Evolutionary conservation across 2,113 vertebrate species (phyloP).

Genomic region (Peromyscus polionotus): DNA sequence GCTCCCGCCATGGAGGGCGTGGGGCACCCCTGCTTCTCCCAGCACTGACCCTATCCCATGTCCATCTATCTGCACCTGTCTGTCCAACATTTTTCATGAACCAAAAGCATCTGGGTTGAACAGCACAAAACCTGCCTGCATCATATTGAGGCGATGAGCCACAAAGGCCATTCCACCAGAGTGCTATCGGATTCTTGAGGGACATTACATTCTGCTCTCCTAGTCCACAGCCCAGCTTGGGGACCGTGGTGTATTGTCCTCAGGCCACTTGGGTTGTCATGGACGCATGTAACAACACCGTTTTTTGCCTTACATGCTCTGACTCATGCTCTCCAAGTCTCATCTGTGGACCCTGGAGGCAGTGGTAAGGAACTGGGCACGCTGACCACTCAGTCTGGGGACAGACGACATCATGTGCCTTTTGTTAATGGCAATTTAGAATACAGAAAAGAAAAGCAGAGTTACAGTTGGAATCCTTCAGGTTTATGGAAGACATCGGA

Average conservation of each 20-base stretch:
- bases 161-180: not conserved
- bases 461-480: not conserved
- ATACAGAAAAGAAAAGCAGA: not conserved
- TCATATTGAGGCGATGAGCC: not conserved
- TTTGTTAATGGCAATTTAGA: not conserved
- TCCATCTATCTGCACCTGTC: not conserved
- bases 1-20: not conserved
- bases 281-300: not conserved
- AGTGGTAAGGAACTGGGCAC: not conserved
- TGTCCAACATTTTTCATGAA: not conserved
- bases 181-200: not conserved
- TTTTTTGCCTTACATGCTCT: not conserved
- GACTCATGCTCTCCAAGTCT: not conserved
- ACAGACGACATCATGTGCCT: not conserved
- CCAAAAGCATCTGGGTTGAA: not conserved
- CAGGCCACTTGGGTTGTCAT: not conserved
- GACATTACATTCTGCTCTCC: not conserved
- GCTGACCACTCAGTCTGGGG: not conserved
- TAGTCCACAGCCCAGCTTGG: not conserved
- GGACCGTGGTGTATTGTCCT: not conserved
- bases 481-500: not conserved
- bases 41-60: not conserved
- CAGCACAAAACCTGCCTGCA: not conserved
- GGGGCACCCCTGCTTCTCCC: not conserved
- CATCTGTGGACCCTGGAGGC: not conserved